These are phyloP conservation scores for Muricea muricata DNA, from an alignment of 92 coral and sea anemone genomes.

Conservation along the genomic window DNA sequence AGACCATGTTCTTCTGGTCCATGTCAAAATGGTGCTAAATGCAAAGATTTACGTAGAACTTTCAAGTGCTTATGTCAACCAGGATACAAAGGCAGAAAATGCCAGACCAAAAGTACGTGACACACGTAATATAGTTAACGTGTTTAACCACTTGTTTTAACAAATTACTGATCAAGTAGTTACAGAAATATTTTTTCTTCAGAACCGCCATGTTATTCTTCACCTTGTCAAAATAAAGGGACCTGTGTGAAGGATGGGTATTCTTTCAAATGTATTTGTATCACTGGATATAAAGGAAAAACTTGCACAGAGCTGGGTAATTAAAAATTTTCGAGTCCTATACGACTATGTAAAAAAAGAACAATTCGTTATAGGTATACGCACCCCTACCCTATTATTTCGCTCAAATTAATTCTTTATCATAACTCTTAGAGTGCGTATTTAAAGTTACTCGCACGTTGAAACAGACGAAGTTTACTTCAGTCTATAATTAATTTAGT, in stretches of 20 bases:
- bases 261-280: not conserved
- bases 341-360: no score
- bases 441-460: no score
- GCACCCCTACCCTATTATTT: no score
- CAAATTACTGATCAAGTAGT: no score
- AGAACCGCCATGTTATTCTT: conserved; percentile 22
- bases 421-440: no score
- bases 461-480: no score
- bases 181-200: not conserved
- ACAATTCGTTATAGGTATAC: no score
- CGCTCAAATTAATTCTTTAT: no score
- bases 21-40: not conserved
- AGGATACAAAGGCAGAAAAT: conserved; percentile 9
- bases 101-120: not conserved
- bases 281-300: conserved; percentile 6
- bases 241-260: not conserved
- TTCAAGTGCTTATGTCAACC: not conserved
- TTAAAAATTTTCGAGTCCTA: not conserved
- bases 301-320: not conserved
- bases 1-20: conserved; percentile 15
- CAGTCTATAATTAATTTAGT: not conserved
- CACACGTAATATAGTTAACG: not conserved
- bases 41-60: not conserved
- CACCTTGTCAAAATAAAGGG: not conserved
- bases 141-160: no score